Percentiles rank a stretch among this genome's conserved stretches.
phyloP scores from a whole-genome alignment of 2,888 invertebrate genomes.

The Epinotia nisella region DNA sequence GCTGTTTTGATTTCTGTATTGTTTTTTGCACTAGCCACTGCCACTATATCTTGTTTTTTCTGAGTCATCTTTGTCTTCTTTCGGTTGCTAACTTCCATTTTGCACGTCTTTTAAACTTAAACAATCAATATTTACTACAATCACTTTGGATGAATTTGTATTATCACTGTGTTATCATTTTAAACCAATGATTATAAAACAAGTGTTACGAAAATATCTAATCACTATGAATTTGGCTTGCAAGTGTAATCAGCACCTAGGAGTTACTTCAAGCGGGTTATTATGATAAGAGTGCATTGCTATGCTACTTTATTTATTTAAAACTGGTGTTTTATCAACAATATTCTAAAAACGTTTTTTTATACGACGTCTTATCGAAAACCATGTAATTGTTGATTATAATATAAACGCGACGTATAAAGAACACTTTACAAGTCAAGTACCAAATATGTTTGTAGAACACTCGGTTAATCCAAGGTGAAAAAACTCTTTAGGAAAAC shows the following conservation, averaged over 20 bases:
- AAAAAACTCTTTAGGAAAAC: not conserved
- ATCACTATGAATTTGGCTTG: constrained; percentile 17
- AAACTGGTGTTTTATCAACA: not conserved
- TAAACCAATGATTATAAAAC: constrained; percentile 22
- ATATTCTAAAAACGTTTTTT: not conserved
- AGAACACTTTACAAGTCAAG: no score
- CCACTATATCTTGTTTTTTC: constrained; percentile 22
- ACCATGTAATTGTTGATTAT: not conserved
- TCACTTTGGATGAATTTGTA: not conserved
- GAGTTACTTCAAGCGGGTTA: constrained; percentile 6
- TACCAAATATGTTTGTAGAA: no score
- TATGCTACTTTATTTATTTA: not conserved
- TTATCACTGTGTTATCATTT: constrained; percentile 35
- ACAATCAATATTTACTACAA: constrained; percentile 30
- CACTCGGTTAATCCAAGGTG: not conserved
- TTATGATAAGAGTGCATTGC: constrained; percentile 18
- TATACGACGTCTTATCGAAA: not conserved
- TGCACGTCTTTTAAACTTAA: constrained; percentile 8
- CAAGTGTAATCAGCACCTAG: not conserved
- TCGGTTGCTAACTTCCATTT: constrained; percentile 40
- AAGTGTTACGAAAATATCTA: constrained; percentile 30
- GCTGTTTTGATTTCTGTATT: constrained; percentile 5
- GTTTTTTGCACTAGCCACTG: not conserved
- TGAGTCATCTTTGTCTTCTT: constrained; percentile 34
- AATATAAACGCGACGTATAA: not conserved